Base-by-base conservation (phyloP, 2,113 vertebrate species). In the Lophura nycthemera region DNA sequence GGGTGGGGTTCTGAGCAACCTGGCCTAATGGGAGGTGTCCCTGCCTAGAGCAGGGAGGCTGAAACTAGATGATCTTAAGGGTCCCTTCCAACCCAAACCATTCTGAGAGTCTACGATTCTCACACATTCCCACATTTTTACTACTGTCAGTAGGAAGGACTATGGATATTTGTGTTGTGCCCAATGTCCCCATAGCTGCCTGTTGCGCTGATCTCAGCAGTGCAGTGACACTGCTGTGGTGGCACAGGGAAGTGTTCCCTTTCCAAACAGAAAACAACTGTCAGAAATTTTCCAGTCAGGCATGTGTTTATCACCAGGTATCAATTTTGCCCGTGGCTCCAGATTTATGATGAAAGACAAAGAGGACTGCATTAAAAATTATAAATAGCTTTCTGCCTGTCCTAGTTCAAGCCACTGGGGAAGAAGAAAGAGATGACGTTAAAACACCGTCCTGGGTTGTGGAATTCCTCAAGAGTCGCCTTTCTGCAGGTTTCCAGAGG, bases 351-450 rank as follows among this genome's bases (percentile, higher is more conserved):
- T 95, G 91, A 95, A 95, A 96, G 91, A 83, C 85, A 74, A 88
- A 91, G 91, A 93, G 94, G 79, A 89, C 92, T 92, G 73, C 89
- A 89, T 91, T 89, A 85, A 67, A 83, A 77, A 80, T 87, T 96
- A 96, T 95, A 88, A 96, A 96, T 96, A 96, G 94, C 75, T 10
- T 80, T 92, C 82, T 83, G 82, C 64, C 75, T 94, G 95, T 96
- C 92, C 95, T 96, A 96, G 94, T 96, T 96, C 94, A 96, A 83
- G 95, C 96, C 94, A 71, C 95, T 77, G 67, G 95, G 95, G 95
- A 96, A 76, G 78, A 86, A 79, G 87, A 89, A 85, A 91, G 67
- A 18, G 21, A 69, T 60, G 85, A 87, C 0, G 6, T 93, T 86
- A 88, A 86, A 94, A 71, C 2, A 34, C 52, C 85, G 83, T 11